Evolutionary conservation across 2,113 vertebrate genomes (phyloP).

Genomic region (Chionomys nivalis): DNA sequence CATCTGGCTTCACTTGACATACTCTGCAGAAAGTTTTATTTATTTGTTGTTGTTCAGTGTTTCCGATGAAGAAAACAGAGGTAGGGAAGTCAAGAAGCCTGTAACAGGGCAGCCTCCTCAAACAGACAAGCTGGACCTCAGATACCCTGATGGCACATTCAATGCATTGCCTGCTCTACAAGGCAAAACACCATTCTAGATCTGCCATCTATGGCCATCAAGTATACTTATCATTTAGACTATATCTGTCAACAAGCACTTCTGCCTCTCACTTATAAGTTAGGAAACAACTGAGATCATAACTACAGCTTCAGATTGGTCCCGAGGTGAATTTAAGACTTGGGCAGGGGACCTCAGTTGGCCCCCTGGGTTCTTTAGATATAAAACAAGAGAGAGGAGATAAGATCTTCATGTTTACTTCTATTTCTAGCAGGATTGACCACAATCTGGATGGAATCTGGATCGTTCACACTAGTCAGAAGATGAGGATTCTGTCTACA

Average conservation of each 20-base stretch:
- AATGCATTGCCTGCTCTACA: background rate
- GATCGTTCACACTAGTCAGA: background rate
- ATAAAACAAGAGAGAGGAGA: background rate
- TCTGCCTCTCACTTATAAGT: background rate
- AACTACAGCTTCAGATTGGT: background rate
- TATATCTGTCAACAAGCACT: rapidly evolving
- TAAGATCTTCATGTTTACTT: background rate
- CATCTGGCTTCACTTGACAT: background rate
- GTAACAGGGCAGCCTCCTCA: background rate
- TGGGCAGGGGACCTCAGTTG: background rate
- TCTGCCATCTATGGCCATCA: background rate
- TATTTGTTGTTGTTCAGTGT: background rate
- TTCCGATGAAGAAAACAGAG: background rate
- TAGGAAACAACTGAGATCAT: background rate
- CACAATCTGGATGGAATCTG: background rate
- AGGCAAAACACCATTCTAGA: background rate
- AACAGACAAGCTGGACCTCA: background rate
- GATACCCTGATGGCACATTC: background rate
- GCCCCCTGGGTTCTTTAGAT: background rate
- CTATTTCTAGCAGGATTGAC: background rate
- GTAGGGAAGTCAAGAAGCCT: background rate
- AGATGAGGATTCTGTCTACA: background rate
- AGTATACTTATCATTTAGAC: background rate
- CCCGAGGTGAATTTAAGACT: background rate
- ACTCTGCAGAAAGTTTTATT: background rate